Percentiles rank a stretch among this genome's conserved stretches.
phyloP scores from a whole-genome alignment of 2,113 vertebrate genomes.

The Phyllopteryx taeniolatus region DNA sequence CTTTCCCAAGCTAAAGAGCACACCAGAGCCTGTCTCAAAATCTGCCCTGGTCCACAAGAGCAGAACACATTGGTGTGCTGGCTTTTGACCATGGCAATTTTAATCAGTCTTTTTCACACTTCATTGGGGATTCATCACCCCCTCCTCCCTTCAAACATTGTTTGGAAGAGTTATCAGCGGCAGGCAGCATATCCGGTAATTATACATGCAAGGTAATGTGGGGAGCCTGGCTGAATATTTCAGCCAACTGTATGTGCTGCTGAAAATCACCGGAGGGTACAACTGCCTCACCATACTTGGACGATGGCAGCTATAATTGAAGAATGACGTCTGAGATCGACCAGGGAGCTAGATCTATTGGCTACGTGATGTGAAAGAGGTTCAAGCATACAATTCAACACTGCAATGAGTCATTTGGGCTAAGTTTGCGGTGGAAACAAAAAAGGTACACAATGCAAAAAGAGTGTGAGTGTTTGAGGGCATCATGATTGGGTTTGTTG shows the following conservation, averaged over 20 bases:
- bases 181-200: slow-evolving; percentile 78
- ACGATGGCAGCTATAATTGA: slow-evolving; percentile 48
- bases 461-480: slow-evolving; percentile 27
- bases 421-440: slow-evolving; percentile 22
- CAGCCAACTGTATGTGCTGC: slow-evolving; percentile 67
- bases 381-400: slow-evolving; percentile 35
- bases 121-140: slow-evolving; percentile 79
- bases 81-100: slow-evolving; percentile 76
- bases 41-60: slow-evolving; percentile 64
- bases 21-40: slow-evolving; percentile 56
- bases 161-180: slow-evolving; percentile 79
- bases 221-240: slow-evolving; percentile 69
- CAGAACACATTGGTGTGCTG: slow-evolving; percentile 70
- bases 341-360: slow-evolving; percentile 13
- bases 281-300: slow-evolving; percentile 50
- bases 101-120: slow-evolving; percentile 81
- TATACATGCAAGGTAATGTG: slow-evolving; percentile 77
- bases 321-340: slow-evolving; percentile 33
- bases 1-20: slow-evolving; percentile 23
- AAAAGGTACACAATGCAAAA: slow-evolving; percentile 21
- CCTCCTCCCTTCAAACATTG: slow-evolving; percentile 76
- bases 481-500: slow-evolving; percentile 30
- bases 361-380: slow-evolving; percentile 15
- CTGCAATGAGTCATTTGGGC: slow-evolving; percentile 23
- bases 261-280: slow-evolving; percentile 60